Evolutionary conservation across 2,797 vertebrate genomes (phyloP), one percentile per base, ranked within the genome.

Genomic region (Tangara arthus): DNA sequence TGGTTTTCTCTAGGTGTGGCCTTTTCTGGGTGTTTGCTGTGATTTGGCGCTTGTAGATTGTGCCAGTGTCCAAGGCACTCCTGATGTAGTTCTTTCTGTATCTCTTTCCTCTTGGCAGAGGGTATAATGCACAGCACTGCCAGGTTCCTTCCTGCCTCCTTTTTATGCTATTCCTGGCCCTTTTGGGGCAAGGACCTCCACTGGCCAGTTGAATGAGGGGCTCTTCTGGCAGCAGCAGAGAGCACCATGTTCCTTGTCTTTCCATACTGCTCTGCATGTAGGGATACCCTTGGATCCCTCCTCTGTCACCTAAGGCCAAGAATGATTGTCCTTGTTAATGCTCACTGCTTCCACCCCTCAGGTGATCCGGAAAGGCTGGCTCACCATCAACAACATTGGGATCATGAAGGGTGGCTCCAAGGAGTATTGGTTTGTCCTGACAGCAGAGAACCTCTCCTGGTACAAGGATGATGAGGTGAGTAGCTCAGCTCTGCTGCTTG

Each of bases 361-460:
- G 99, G 99, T 99, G 95, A 99, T 99, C 97, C 98, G 99, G 63
- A 99, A 99, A 97, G 99, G 99, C 87, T 99, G 99, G 99, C 97
- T 99, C 96, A 99, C 99, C 96, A 99, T 99, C 97, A 99, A 99
- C 97, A 99, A 99, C 95, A 99, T 99, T 9, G 98, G 99, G 64
- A 99, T 99, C 97, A 99, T 99, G 99, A 99, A 99, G 96, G 99
- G 99, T 26, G 99, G 99, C 68, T 98, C 99, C 94, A 99, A 99
- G 97, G 99, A 99, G 95, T 99, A 99, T 69, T 99, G 99, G 99
- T 99, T 99, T 69, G 99, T 99, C 87, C 98, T 99, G 92, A 99
- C 99, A 0, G 99, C 99, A 0, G 99, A 99, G 97, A 99, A 99
- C 30, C 98, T 99, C 78, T 99, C 99, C 97, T 99, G 99, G 99